These are phyloP conservation scores for Ctenicera cuprea DNA, from an alignment of 2,888 invertebrate genomes.

Conservation along the genomic window DNA sequence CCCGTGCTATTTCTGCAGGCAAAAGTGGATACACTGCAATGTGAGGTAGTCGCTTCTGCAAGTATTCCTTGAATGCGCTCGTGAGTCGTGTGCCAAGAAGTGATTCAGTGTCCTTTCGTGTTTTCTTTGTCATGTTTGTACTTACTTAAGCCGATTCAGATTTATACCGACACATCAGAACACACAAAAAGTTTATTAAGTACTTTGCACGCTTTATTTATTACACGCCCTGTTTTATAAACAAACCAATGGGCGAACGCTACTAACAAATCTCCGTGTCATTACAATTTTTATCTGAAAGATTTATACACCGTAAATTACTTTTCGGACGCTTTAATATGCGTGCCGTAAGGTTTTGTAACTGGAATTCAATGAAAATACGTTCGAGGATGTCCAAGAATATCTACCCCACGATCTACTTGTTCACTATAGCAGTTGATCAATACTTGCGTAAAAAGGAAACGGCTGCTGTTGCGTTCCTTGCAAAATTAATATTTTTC, in stretches of 20 bases:
- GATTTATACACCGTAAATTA: slow-evolving; percentile 28
- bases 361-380: not conserved
- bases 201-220: slow-evolving; percentile 32
- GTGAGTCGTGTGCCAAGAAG: slow-evolving; percentile 58
- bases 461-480: too few species aligned
- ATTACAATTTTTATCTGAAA: slow-evolving; percentile 31
- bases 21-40: slow-evolving; percentile 52
- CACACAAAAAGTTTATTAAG: slow-evolving; percentile 41
- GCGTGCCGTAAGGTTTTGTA: not conserved
- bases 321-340: slow-evolving; percentile 16
- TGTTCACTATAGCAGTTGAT: too few species aligned
- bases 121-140: slow-evolving; percentile 67
- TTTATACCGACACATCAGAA: slow-evolving; percentile 60
- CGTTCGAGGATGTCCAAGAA: too few species aligned
- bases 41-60: slow-evolving; percentile 61
- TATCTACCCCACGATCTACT: too few species aligned
- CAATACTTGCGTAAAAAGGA: not conserved
- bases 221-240: slow-evolving; percentile 34
- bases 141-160: slow-evolving; percentile 63
- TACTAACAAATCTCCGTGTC: slow-evolving; percentile 35
- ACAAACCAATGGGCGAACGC: slow-evolving; percentile 21
- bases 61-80: slow-evolving; percentile 59
- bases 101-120: slow-evolving; percentile 64
- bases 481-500: too few species aligned
- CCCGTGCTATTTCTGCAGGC: slow-evolving; percentile 63